Conservation (phyloP, 2,113 vertebrate species). For the Vanacampus margaritifer region DNA sequence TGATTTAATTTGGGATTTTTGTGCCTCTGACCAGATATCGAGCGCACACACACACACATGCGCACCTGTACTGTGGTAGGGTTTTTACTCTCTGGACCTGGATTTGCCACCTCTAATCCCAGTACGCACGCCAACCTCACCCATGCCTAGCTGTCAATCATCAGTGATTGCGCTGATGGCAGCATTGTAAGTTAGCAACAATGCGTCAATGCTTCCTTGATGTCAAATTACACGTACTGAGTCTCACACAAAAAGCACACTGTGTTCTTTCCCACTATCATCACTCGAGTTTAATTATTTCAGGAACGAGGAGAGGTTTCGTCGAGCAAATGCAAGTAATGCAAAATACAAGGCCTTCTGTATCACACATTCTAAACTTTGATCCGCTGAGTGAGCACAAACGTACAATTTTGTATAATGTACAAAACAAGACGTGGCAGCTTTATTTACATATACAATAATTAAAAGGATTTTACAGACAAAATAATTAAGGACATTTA, state of each 20-base stretch:
- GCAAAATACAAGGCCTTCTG: too few relatives aligned
- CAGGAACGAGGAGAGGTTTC: too few relatives aligned
- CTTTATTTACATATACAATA: too few relatives aligned
- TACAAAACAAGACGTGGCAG: too few relatives aligned
- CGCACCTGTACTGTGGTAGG: too few relatives aligned
- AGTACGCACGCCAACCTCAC: neutral
- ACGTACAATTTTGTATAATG: too few relatives aligned
- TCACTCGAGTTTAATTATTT: neutral
- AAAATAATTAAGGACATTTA: too few relatives aligned
- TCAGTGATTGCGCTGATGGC: conserved; percentile 39
- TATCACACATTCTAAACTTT: too few relatives aligned
- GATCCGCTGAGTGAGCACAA: too few relatives aligned
- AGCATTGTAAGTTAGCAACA: conserved; percentile 20
- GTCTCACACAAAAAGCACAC: neutral
- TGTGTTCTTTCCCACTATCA: conserved; percentile 3
- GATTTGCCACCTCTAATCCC: neutral
- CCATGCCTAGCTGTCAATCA: conserved; percentile 37
- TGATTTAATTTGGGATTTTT: conserved; percentile 8
- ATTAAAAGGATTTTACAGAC: too few relatives aligned
- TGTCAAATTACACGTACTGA: conserved; percentile 6
- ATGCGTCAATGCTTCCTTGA: conserved; percentile 18
- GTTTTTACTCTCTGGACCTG: too few relatives aligned
- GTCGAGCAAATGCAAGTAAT: too few relatives aligned
- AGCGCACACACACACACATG: conserved; percentile 5
- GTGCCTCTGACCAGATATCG: neutral